phyloP scores from a whole-genome alignment of 2,113 vertebrate species.

The Pipa parva region DNA sequence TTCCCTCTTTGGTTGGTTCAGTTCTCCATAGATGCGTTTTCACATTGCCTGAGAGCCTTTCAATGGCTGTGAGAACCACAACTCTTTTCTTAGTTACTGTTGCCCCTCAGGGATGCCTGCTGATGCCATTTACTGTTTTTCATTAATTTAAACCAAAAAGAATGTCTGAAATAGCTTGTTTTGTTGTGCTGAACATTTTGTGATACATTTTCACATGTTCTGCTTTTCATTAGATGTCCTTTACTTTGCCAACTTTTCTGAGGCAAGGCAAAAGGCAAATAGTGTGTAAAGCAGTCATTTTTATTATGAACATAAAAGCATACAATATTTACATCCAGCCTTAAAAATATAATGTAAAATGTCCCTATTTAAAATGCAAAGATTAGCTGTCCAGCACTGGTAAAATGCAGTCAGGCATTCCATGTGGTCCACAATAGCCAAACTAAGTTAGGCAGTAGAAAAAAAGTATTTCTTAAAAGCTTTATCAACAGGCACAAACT shows the following conservation, averaged over 20 bases:
- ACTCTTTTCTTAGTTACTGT: neutral
- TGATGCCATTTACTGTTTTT: conserved; percentile 10
- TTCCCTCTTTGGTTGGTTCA: neutral
- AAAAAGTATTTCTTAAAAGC: too few relatives aligned
- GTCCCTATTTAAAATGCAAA: too few relatives aligned
- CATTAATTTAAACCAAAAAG: conserved; percentile 8
- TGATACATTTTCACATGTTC: neutral
- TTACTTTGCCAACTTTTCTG: neutral
- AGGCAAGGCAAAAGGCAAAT: neutral
- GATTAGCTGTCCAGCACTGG: too few relatives aligned
- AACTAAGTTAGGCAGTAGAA: too few relatives aligned
- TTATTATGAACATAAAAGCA: too few relatives aligned
- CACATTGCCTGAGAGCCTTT: neutral
- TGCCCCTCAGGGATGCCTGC: neutral
- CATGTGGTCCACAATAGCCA: too few relatives aligned
- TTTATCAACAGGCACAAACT: too few relatives aligned
- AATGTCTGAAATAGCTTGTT: conserved; percentile 10
- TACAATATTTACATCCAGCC: too few relatives aligned
- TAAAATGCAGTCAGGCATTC: too few relatives aligned
- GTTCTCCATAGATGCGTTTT: neutral
- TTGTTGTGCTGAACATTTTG: conserved; percentile 18
- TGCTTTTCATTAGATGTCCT: neutral
- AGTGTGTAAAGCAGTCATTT: neutral
- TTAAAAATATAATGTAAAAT: neutral
- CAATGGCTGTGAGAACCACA: neutral